Percentiles rank a stretch among this genome's conserved stretches.
phyloP scores from a whole-genome alignment of 1,140 invertebrate species.

The Eurosta solidaginis region DNA sequence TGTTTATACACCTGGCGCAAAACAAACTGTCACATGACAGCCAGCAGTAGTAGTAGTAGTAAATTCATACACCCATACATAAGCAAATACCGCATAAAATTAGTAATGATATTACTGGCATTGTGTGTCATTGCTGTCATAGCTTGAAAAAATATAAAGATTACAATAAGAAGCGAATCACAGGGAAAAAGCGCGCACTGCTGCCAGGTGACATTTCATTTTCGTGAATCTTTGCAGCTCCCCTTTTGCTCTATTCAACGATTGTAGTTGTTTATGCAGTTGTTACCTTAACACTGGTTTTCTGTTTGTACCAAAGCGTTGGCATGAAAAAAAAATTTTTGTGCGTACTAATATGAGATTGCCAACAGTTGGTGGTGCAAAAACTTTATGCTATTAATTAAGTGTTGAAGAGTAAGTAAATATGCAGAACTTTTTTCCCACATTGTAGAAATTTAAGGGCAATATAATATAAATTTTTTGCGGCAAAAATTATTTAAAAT shows the following conservation, averaged over 20 bases:
- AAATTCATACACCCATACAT: not conserved
- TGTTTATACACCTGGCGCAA: not conserved
- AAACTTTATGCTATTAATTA: conserved; percentile 1
- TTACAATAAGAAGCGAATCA: no score
- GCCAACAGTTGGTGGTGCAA: not conserved
- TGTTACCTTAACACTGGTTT: no score
- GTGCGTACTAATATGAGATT: not conserved
- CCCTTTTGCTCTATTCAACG: no score
- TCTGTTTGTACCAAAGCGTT: not conserved
- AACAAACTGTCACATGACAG: not conserved
- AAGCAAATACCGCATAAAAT: not conserved
- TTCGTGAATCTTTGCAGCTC: no score
- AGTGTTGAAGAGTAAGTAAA: conserved; percentile 9
- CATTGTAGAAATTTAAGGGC: not conserved
- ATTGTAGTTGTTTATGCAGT: no score
- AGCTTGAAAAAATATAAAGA: no score
- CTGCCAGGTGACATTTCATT: no score
- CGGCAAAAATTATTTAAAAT: no score
- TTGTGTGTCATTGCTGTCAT: no score
- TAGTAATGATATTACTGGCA: not conserved
- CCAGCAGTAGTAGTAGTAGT: not conserved
- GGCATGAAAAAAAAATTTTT: not conserved
- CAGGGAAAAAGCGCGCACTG: no score
- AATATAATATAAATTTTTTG: not conserved
- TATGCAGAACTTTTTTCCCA: not conserved